phyloP scores from a whole-genome alignment of 1,140 invertebrate species.

The Drosophila rhopaloa region DNA sequence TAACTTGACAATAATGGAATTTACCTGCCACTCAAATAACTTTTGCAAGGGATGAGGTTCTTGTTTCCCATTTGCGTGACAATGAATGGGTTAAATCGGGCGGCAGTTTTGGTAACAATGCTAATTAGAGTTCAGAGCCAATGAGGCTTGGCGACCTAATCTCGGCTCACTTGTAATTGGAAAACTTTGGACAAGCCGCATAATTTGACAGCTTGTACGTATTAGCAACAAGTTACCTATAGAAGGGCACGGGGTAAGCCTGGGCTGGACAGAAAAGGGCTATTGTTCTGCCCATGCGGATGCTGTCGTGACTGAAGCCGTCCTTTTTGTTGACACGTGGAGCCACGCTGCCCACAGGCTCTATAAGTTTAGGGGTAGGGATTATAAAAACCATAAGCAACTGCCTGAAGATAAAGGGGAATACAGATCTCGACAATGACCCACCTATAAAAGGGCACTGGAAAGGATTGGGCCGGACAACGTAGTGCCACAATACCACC shows the following conservation, averaged over 20 bases:
- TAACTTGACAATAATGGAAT: constrained; percentile 18
- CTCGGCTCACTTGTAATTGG: constrained; percentile 35
- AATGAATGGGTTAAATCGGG: constrained; percentile 58
- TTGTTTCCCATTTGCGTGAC: constrained; percentile 35
- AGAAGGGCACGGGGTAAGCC: constrained; percentile 87
- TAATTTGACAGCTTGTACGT: constrained; percentile 47
- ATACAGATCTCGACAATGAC: constrained; percentile 27
- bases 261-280: constrained; percentile 87
- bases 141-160: constrained; percentile 61
- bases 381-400: background rate
- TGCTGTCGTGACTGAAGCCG: constrained; percentile 66
- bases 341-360: constrained; percentile 90
- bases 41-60: background rate
- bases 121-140: constrained; percentile 64
- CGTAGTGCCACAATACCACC: constrained; percentile 85
- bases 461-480: constrained; percentile 89
- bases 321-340: constrained; percentile 91
- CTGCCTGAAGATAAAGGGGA: background rate
- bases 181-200: constrained; percentile 41
- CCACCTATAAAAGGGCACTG: constrained; percentile 88
- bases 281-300: constrained; percentile 83
- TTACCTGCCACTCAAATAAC: constrained; percentile 10
- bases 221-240: constrained; percentile 37
- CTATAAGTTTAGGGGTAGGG: constrained; percentile 84
- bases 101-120: constrained; percentile 30